Evolutionary conservation across 2,113 vertebrate genomes (phyloP).

Genomic region (Micronisus gabar): DNA sequence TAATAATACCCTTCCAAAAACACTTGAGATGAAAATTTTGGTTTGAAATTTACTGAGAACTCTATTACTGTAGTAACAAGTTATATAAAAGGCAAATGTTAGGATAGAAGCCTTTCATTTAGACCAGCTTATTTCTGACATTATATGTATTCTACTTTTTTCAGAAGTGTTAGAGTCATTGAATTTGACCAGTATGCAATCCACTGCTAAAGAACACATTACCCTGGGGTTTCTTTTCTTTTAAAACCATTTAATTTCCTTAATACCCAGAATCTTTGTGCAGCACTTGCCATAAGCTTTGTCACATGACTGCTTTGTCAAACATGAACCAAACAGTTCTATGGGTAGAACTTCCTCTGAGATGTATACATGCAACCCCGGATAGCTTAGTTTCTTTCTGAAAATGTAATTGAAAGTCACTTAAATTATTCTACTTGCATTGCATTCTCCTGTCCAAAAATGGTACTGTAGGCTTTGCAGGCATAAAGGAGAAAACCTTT

Average conservation of each 20-base stretch:
- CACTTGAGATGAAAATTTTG: conserved; percentile 45
- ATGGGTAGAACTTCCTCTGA: background rate
- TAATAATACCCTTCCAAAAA: conserved; percentile 60
- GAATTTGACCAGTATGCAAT: conserved; percentile 4
- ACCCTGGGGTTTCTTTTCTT: conserved; percentile 1
- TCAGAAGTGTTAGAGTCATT: background rate
- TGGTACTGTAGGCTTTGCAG: background rate
- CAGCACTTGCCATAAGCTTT: background rate
- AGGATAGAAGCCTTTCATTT: conserved; percentile 24
- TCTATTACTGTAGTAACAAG: conserved; percentile 34
- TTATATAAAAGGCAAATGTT: conserved; percentile 3
- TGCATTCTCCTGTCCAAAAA: background rate
- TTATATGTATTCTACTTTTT: background rate
- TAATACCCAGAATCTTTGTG: conserved; percentile 10
- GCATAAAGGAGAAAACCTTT: background rate
- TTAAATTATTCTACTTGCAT: background rate
- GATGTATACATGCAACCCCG: background rate
- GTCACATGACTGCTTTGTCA: background rate
- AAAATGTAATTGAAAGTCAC: conserved; percentile 29
- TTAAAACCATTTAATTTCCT: conserved; percentile 19
- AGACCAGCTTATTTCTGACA: conserved; percentile 23
- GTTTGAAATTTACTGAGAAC: conserved; percentile 58
- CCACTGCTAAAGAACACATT: background rate
- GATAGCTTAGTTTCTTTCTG: background rate
- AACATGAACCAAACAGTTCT: background rate